Percentiles rank a stretch among this genome's conserved stretches.
These are phyloP conservation scores for Notamacropus eugenii DNA, from an alignment of 2,797 vertebrate species.

Conservation along the genomic window DNA sequence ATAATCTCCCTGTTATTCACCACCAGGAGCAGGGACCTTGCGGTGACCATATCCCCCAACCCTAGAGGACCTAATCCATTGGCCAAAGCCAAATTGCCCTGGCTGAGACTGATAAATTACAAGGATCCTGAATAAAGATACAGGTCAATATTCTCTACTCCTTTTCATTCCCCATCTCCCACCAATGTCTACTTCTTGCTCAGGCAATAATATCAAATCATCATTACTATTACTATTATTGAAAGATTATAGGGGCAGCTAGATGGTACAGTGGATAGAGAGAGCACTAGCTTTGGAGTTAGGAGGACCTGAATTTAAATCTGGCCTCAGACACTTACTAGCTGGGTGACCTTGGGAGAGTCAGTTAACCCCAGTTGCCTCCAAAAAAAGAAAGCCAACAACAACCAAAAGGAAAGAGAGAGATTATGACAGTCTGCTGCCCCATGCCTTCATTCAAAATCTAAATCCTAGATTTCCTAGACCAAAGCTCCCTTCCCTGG, in stretches of 20 bases:
- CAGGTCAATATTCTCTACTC: neutral
- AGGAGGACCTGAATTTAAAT: neutral
- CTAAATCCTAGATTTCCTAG: no score
- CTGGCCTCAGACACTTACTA: neutral
- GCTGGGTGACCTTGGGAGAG: neutral
- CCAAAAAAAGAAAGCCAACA: no score
- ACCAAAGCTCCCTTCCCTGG: no score
- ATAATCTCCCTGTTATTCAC: neutral
- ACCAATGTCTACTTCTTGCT: neutral
- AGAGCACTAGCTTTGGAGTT: neutral
- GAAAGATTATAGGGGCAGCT: neutral
- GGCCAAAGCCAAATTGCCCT: neutral
- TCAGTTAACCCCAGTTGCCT: no score
- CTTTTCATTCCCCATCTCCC: neutral
- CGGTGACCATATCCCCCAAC: neutral
- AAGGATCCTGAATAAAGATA: neutral
- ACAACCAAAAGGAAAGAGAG: no score
- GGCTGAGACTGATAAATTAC: neutral
- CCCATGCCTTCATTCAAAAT: no score
- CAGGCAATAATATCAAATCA: neutral
- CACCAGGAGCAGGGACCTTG: neutral
- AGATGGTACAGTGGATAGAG: neutral
- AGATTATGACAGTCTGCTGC: no score
- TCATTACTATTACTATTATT: neutral
- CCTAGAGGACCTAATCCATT: neutral